Conservation (phyloP, 2,113 vertebrate species). For the Oenanthe melanoleuca region DNA sequence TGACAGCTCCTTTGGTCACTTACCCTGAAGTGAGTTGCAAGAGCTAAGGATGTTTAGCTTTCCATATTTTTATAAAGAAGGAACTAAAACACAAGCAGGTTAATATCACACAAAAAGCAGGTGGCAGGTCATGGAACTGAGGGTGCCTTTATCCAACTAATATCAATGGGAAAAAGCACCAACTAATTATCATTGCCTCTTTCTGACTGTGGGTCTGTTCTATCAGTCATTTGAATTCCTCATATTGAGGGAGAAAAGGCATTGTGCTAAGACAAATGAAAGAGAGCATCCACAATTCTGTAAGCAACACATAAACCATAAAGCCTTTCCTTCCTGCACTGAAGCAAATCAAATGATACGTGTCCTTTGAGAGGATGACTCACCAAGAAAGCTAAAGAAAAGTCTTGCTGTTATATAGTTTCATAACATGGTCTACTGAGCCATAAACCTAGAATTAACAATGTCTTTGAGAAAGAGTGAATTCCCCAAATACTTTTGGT, state of each 20-base stretch:
- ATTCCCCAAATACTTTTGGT: neutral
- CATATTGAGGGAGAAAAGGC: neutral
- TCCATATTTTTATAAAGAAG: neutral
- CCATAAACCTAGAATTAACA: neutral
- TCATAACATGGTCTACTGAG: neutral
- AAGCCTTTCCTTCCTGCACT: neutral
- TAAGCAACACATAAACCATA: neutral
- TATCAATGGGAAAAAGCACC: neutral
- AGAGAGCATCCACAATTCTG: neutral
- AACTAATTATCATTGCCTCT: neutral
- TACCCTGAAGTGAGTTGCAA: neutral
- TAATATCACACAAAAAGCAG: neutral
- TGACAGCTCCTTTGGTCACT: neutral
- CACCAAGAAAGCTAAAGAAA: slow-evolving; percentile 8
- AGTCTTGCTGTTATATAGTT: neutral
- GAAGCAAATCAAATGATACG: neutral
- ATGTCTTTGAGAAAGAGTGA: neutral
- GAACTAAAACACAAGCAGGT: neutral
- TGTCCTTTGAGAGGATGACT: slow-evolving; percentile 44
- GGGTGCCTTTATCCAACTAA: neutral
- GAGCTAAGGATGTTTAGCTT: neutral
- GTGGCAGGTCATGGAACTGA: neutral
- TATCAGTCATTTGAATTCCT: neutral
- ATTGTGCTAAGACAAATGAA: neutral
- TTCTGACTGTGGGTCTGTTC: neutral